Base-by-base conservation (phyloP, 2,888 invertebrate species). In the Erebia aethiops region DNA sequence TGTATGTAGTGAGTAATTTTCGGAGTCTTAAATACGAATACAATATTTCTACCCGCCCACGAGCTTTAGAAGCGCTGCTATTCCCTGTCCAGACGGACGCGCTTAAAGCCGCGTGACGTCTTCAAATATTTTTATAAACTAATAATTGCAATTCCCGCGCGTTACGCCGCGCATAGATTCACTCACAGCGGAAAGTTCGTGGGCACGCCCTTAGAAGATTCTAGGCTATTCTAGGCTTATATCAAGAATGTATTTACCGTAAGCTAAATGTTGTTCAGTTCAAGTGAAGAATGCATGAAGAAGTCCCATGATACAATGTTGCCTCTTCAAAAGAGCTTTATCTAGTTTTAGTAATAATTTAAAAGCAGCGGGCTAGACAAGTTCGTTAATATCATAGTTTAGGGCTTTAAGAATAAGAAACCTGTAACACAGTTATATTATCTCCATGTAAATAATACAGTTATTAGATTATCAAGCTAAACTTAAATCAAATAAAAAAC, bases 291-390 rank as follows among this genome's bases (percentile, higher is more conserved):
- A 60, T 60, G 49, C 14, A n/a, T 43, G 62, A 66, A 66, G 60
- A 51, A 54, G 18, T 63, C 54, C 54, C 66, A 35, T 57, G 61
- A 73, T 57, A 69, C 67, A 71, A 69, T 60, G 69, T 72, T 73
- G 76, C 75, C 74, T 76, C 76, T 76, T 64, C 58, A 41, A 64
- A 73, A 70, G 72, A 77, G 75, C 76, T 77, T 76, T 77, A 75
- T 74, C 71, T 73, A 75, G 75, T 60, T 71, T 68, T 72, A 74
- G 64, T 71, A 60, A 41, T 73, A 70, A 74, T 74, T 74, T 71
- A 73, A 74, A 66, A 60, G 60, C 4, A 52, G 65, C 56, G 14
- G 57, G 52, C 49, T 43, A 52, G 58, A 52, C 49, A 16, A 16
- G 43, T 54, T 62, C 26, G 41, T 16, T 46, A 43, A 11, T 43